phyloP scores from a whole-genome alignment of 2,113 vertebrate species.

The Rhombomys opimus region DNA sequence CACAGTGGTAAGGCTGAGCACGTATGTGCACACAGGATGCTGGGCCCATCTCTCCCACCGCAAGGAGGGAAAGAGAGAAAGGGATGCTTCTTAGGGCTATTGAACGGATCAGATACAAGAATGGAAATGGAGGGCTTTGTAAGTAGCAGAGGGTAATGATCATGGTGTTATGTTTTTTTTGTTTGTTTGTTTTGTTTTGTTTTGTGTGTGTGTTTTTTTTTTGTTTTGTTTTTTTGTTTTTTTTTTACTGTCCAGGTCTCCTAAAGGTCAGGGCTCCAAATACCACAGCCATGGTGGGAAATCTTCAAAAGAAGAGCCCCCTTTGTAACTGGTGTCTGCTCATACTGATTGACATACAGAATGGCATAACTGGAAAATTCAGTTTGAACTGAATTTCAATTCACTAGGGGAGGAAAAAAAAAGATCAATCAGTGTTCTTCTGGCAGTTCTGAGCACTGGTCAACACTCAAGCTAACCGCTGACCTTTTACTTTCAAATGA shows the following conservation, averaged over 20 bases:
- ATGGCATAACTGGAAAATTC: constrained; percentile 27
- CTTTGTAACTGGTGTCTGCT: not conserved
- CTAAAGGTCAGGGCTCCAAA: constrained; percentile 7
- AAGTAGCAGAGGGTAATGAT: not conserved
- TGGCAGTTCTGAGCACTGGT: constrained; percentile 17
- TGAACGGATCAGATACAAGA: not conserved
- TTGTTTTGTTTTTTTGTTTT: no score
- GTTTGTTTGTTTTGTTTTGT: no score
- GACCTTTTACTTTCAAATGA: not conserved
- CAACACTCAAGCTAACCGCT: not conserved
- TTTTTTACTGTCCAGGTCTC: not conserved
- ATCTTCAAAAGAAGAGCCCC: constrained; percentile 19
- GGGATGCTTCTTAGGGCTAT: not conserved
- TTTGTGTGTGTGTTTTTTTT: not conserved
- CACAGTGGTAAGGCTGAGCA: not conserved
- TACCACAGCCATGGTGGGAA: not conserved
- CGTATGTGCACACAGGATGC: not conserved
- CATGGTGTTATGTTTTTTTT: not conserved
- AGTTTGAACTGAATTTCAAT: not conserved
- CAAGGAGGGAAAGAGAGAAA: not conserved
- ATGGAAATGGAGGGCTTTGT: constrained; percentile 5
- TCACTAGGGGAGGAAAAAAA: not conserved
- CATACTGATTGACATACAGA: not conserved
- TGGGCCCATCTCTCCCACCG: not conserved
- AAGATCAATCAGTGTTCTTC: not conserved